Percentiles rank a stretch among this genome's conserved stretches.
Evolutionary conservation across 2,888 invertebrate genomes (phyloP).

Genomic region (Isoperla grammatica): DNA sequence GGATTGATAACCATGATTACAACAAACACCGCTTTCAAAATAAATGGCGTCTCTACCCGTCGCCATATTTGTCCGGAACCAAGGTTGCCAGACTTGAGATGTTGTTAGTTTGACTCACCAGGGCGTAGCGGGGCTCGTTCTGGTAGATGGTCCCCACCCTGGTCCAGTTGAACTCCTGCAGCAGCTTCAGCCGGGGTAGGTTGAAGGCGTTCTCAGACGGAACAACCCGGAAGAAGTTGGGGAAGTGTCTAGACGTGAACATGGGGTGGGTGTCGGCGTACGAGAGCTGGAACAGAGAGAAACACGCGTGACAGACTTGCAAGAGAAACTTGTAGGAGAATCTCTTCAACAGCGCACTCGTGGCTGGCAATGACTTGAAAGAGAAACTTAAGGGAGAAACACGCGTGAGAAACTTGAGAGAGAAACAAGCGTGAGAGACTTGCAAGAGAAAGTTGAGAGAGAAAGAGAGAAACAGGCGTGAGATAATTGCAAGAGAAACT

Average conservation of each 20-base stretch:
- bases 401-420: no score
- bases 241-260: conserved; percentile 89
- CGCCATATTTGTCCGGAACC: background rate
- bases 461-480: no score
- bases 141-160: conserved; percentile 95
- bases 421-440: no score
- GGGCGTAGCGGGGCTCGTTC: conserved; percentile 87
- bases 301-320: background rate
- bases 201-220: conserved; percentile 97
- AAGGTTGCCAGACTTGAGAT: background rate
- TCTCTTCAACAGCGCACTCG: no score
- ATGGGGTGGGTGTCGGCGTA: conserved; percentile 98
- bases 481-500: no score
- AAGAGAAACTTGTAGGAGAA: no score
- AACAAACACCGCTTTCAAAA: no score
- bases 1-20: no score
- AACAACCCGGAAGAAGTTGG: conserved; percentile 94
- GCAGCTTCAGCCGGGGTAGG: conserved; percentile 78
- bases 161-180: conserved; percentile 95
- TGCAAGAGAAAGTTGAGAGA: no score
- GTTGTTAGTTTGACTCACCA: conserved; percentile 53
- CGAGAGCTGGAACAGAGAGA: conserved; percentile 61
- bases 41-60: no score
- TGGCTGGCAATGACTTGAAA: no score
- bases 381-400: no score